Evolutionary conservation across 2,888 invertebrate genomes (phyloP), one percentile per base, ranked within the genome.

Genomic region (Ceriagrion tenellum): DNA sequence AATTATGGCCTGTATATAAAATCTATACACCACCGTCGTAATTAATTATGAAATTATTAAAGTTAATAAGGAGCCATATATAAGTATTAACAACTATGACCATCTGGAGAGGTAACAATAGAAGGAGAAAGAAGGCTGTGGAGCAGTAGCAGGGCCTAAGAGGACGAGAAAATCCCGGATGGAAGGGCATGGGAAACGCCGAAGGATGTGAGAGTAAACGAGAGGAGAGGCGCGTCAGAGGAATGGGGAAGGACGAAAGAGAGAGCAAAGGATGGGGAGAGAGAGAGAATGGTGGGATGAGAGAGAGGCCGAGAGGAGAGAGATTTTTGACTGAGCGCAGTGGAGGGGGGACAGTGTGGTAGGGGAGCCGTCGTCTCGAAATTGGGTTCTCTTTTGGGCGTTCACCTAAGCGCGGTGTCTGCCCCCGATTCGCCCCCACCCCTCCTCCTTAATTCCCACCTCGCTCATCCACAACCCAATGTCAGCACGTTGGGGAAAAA

Each of bases 381-480:
- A 93, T 74, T 93, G 47, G 93, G 93, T 69, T 93, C 93, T 93
- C 93, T 93, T 63, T 93, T 93, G 93, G 93, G 93, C 93, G 93
- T 93, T 93, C 93, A 93, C 93, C 93, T 63, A 69, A 93, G 69
- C 63, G 69, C 26, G 55, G 93, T 4, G 30, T 93, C 74, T 93
- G 93, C 93, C 93, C 93, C 93, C 93, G 69, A 93, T 93, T 93
- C 93, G 63, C 47, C 59, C 59, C 59, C 13, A 10, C 59, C 59
- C 47, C 69, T 56, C 69, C 91, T 91, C 91, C 59, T 63, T 40
- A 69, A 12, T 69, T 93, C 40, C 93, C 69, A 91, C 40, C 91
- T 56, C 35, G 40, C 91, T 91, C 91, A 93, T 93, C 93, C 93
- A 35, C 69, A 74, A 69, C 47, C n/a, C 40, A 47, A 23, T 40